These are phyloP conservation scores for Nerophis ophidion DNA, from an alignment of 2,113 vertebrate species.

Conservation along the genomic window DNA sequence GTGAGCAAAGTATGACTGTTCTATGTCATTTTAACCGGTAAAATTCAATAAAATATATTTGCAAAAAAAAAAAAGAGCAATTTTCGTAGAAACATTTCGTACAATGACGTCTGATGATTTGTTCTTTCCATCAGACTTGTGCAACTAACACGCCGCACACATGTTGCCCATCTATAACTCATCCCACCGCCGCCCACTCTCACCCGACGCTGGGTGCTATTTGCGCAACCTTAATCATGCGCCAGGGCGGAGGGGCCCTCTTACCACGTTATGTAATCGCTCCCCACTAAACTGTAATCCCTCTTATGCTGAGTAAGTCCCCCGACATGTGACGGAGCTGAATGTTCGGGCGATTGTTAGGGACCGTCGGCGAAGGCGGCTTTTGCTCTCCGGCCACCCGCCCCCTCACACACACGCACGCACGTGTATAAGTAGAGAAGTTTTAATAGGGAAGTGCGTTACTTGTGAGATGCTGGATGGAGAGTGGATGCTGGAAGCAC, in stretches of 20 bases:
- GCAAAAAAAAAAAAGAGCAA: too few relatives aligned
- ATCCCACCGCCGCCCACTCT: slow-evolving; percentile 41
- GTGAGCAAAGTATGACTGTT: too few relatives aligned
- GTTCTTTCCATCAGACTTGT: too few relatives aligned
- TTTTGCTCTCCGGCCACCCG: slow-evolving; percentile 24
- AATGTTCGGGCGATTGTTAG: slow-evolving; percentile 25
- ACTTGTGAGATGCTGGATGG: slow-evolving; percentile 36
- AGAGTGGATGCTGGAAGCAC: slow-evolving; percentile 6
- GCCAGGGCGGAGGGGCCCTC: slow-evolving; percentile 45
- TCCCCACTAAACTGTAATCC: slow-evolving; percentile 55
- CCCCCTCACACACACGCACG: slow-evolving; percentile 4
- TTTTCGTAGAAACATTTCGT: too few relatives aligned
- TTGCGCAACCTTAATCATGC: slow-evolving; percentile 43
- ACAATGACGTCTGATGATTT: too few relatives aligned
- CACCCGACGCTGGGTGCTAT: slow-evolving; percentile 45
- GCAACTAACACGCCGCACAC: slow-evolving; percentile 43
- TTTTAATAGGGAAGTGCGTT: slow-evolving; percentile 27
- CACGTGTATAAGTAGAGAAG: slow-evolving; percentile 52
- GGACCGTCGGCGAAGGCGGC: slow-evolving; percentile 24
- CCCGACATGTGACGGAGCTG: slow-evolving; percentile 49
- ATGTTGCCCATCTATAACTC: slow-evolving; percentile 31
- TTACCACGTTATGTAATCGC: slow-evolving; percentile 48
- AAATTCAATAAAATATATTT: too few relatives aligned
- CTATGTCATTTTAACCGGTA: too few relatives aligned
- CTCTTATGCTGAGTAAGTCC: slow-evolving; percentile 48